These are phyloP conservation scores for Calonectris borealis DNA, from an alignment of 2,113 vertebrate species.

Conservation along the genomic window DNA sequence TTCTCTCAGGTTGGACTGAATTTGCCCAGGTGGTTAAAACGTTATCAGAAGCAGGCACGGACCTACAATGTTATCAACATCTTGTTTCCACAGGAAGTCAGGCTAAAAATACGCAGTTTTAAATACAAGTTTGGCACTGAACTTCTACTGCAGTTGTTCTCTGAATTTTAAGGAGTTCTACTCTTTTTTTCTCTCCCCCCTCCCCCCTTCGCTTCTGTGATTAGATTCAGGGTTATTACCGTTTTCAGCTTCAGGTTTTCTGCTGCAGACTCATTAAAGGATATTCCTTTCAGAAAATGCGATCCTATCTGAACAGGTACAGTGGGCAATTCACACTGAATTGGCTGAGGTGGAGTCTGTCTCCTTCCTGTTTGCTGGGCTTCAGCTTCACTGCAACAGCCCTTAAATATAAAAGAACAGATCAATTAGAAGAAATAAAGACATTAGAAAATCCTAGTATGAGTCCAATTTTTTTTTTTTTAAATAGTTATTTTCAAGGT, in stretches of 20 bases:
- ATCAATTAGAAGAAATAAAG: neutral
- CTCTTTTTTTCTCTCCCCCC: neutral
- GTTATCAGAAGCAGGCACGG: neutral
- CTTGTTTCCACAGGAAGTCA: neutral
- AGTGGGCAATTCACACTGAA: slow-evolving; percentile 96
- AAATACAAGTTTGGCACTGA: neutral
- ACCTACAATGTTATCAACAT: neutral
- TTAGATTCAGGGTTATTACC: slow-evolving; percentile 71
- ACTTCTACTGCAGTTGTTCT: neutral
- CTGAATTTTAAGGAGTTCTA: neutral
- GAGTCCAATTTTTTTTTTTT: neutral
- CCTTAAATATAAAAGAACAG: slow-evolving; percentile 66
- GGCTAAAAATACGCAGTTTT: neutral
- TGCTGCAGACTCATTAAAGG: slow-evolving; percentile 93
- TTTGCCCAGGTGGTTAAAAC: neutral
- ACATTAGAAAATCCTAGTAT: neutral
- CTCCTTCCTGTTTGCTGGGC: slow-evolving; percentile 95
- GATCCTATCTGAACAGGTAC: slow-evolving; percentile 95
- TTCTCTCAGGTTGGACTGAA: neutral
- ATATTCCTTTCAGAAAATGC: slow-evolving; percentile 95
- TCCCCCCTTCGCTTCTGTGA: neutral
- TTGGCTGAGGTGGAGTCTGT: slow-evolving; percentile 92
- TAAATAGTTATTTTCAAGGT: neutral
- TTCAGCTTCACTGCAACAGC: slow-evolving; percentile 96
- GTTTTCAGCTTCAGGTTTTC: slow-evolving; percentile 98